Conservation (phyloP, 2,888 invertebrate genomes). For the Lathronympha strigana region DNA sequence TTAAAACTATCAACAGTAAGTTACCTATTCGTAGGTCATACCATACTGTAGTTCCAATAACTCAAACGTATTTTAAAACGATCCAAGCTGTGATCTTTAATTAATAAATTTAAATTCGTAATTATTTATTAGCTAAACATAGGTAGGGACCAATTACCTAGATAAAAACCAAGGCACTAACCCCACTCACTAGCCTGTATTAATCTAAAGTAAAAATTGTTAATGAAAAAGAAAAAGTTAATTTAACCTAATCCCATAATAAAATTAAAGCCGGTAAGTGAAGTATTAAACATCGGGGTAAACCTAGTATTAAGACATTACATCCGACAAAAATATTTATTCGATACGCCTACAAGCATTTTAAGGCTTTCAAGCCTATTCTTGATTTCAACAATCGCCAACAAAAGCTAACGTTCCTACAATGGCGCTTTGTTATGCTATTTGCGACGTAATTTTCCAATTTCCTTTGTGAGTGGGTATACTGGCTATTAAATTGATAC, state of each 20-base stretch:
- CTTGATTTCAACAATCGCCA: constrained; percentile 22
- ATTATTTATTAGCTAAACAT: too few species aligned
- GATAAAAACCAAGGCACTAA: too few species aligned
- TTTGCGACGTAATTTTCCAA: constrained; percentile 39
- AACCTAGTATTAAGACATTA: constrained; percentile 7
- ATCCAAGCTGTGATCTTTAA: too few species aligned
- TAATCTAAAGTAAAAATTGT: background rate
- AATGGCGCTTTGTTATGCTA: constrained; percentile 26
- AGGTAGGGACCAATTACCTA: too few species aligned
- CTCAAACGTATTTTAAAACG: too few species aligned
- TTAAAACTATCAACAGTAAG: too few species aligned
- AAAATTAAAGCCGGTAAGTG: background rate
- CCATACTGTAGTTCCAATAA: too few species aligned
- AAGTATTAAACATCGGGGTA: background rate
- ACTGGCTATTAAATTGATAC: constrained; percentile 32
- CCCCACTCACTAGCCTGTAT: too few species aligned
- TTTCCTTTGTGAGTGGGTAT: constrained; percentile 26
- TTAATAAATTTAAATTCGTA: too few species aligned
- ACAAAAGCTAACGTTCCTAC: constrained; percentile 27
- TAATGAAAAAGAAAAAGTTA: too few species aligned
- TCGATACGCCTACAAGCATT: background rate
- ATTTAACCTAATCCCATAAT: background rate
- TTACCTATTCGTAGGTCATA: too few species aligned
- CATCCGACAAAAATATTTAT: background rate
- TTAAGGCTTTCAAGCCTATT: constrained; percentile 17